Evolutionary conservation across 2,113 vertebrate species (phyloP).

Genomic region (Gallinago undulata): DNA sequence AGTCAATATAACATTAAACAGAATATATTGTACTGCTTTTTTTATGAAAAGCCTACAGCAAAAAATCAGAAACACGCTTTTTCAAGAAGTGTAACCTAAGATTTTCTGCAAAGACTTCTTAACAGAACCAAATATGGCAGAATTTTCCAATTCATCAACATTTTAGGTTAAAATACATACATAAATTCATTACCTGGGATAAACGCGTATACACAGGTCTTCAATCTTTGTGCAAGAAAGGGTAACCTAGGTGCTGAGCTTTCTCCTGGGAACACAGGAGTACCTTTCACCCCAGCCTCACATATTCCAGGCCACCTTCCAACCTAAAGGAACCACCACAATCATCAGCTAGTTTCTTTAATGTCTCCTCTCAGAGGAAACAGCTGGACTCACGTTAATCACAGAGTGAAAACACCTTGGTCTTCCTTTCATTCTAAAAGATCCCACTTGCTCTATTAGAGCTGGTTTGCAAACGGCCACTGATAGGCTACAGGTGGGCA

Average conservation of each 20-base stretch:
- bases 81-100: background rate
- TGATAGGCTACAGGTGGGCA: background rate
- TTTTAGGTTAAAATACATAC: background rate
- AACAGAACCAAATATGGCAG: background rate
- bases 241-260: background rate
- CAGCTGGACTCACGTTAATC: background rate
- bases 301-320: fast-evolving
- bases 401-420: background rate
- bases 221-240: background rate
- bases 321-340: background rate
- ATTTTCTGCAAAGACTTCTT: background rate
- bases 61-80: background rate
- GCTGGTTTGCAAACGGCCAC: background rate
- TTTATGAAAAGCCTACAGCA: constrained; percentile 36
- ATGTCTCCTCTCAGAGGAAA: background rate
- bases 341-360: fast-evolving
- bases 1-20: constrained; percentile 62
- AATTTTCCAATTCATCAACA: background rate
- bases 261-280: fast-evolving
- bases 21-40: constrained; percentile 52
- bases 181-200: background rate
- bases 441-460: background rate
- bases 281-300: background rate
- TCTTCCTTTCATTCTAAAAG: background rate
- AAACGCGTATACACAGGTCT: fast-evolving